Evolutionary conservation across 2,888 invertebrate genomes (phyloP), one percentile per base, ranked within the genome.

Genomic region (Operophtera brumata): DNA sequence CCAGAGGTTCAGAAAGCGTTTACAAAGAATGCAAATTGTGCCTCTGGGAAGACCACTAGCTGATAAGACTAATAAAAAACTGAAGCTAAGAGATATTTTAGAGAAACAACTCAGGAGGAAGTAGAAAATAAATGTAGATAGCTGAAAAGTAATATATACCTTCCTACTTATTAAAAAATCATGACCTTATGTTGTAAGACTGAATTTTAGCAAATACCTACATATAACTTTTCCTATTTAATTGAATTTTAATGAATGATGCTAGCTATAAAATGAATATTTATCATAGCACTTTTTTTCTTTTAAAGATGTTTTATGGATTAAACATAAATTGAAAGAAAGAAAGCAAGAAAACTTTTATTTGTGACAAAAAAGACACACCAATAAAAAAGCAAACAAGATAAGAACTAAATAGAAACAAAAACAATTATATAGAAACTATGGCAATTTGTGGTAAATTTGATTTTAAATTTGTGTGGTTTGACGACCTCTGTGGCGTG

Each of bases 21-120:
- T 95, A 44, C 92, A 93, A 64, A 92, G 93, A 56, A 92, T 92
- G 76, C 92, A 92, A 68, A 82, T 94, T 62, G 88, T 94, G 71
- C 93, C 95, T 39, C 76, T 93, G 57, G 92, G 94, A 11, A 78
- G 82, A 73, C 80, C 86, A 44, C 65, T 90, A 44, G 63, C 80
- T 61, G 81, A 86, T 63, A 89, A 86, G 63, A 80, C 84, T 37
- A 88, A 85, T 69, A 90, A 84, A 62, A 90, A 85, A 67, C 57
- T 75, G 2, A 86, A 82, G 65, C 64, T 90, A 45, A 78, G 86
- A 61, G 85, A 89, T 69, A 78, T 89, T 59, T 66, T 90, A 60
- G 80, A 81, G 64, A 89, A 88, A 67, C 85, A 88, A 71, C 58
- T 90, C 60, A 67, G 71, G 55, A 73, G 67, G 46, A 81, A 77